Evolutionary conservation across 2,113 vertebrate genomes (phyloP), one percentile per base, ranked within the genome.

Genomic region (Phodopus roborovskii): DNA sequence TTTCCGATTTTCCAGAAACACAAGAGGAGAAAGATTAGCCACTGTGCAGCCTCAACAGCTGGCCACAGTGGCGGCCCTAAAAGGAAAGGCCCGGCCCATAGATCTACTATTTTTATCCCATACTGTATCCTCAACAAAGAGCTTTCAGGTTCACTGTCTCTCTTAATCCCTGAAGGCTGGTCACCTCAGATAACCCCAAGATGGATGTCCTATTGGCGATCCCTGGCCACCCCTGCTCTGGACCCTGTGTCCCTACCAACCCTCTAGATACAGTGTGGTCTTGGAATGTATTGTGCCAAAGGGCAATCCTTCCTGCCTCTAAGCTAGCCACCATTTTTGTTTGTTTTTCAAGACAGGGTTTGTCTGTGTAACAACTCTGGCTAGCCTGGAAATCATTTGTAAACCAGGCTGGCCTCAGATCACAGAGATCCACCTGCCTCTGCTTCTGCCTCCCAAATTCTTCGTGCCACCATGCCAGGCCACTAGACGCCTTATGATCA

Each of bases 31-130:
- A 50, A 73, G 75, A 48, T 3, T 2, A 22, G 66, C n/a, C 84
- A 19, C 28, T 0, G 13, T 13, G 53, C 39, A 62, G 73, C 77
- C 77, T 88, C 45, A 0, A 19, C 68, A 66, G 71, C 93, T 70
- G 56, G 8, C 77, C 1, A 3, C 1, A 1, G 79, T 1, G 28
- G 15, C 22, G 5, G 79, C 92, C 74, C 94, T 88, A 15, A 62
- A 68, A 70, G 92, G 85, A 30, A 19, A 30, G 36, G 26, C 62
- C 56, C 2, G 4, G 60, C 88, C 36, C 30, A 53, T 62, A 66
- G 36, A n/a, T 68, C 84, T 92, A 94, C 95, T 96, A 15, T 93
- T 94, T 97, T 95, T 85, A 90, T 81, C 92, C 56, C 16, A 71
- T 30, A 13, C 90, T 90, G 62, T 50, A 26, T 88, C 94, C 60